These are phyloP conservation scores for Dolichopus griseipennis DNA, from an alignment of 2,888 invertebrate species.

Conservation along the genomic window DNA sequence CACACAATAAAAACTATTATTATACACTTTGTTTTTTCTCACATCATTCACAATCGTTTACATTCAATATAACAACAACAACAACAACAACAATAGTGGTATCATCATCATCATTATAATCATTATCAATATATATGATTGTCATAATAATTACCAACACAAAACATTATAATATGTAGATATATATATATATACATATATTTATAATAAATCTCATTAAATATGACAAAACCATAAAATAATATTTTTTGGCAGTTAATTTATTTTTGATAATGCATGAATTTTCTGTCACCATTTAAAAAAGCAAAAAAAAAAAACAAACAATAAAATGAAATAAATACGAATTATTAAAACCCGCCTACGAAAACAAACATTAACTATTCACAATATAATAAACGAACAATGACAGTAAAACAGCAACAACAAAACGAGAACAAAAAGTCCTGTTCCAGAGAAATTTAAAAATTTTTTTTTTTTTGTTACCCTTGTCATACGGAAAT, in stretches of 20 bases:
- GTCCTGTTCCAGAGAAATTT: no score
- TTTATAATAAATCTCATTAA: slow-evolving; percentile 2
- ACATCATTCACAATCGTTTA: not conserved
- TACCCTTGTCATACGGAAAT: not conserved
- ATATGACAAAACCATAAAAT: not conserved
- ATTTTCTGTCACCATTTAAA: slow-evolving; percentile 6
- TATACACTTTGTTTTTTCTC: not conserved
- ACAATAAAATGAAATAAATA: not conserved
- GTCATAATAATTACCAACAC: not conserved
- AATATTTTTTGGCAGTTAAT: not conserved
- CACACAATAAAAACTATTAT: not conserved
- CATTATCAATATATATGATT: not conserved
- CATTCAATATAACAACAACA: no score
- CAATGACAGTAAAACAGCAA: not conserved
- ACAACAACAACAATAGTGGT: not conserved
- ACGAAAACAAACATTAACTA: not conserved
- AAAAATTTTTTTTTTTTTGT: no score
- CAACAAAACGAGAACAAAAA: not conserved
- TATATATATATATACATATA: not conserved
- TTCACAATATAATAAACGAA: not conserved
- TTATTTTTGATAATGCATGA: slow-evolving; percentile 6
- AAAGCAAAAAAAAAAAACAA: not conserved
- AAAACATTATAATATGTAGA: no score
- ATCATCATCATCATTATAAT: not conserved
- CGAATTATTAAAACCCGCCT: not conserved